Evolutionary conservation across 2,888 invertebrate genomes (phyloP).

Genomic region (Ischnus inquisitorius): DNA sequence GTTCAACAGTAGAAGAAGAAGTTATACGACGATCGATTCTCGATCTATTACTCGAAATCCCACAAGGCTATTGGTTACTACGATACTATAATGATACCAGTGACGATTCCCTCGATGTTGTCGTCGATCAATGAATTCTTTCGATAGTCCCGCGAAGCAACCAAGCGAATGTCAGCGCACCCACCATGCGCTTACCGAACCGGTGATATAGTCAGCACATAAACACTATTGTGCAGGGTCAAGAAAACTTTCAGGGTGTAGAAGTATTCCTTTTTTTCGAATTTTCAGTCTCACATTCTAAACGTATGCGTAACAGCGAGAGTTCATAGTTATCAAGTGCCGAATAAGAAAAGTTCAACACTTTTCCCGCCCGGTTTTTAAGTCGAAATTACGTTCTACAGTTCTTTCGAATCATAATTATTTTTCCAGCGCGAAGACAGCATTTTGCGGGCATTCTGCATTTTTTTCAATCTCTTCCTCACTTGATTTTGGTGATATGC

Average conservation of each 20-base stretch:
- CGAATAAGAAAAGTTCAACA: too few relatives aligned
- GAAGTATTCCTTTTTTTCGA: not conserved
- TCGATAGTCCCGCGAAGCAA: not conserved
- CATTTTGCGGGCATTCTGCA: too few relatives aligned
- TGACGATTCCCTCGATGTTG: constrained; percentile 18
- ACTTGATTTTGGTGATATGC: too few relatives aligned
- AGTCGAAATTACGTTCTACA: too few relatives aligned
- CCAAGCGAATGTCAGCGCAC: constrained; percentile 7
- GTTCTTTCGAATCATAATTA: too few relatives aligned
- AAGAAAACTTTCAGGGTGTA: constrained; percentile 13
- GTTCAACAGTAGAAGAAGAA: constrained; percentile 27
- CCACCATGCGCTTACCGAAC: not conserved
- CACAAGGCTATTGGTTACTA: constrained; percentile 4
- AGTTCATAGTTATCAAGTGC: too few relatives aligned
- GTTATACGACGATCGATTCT: constrained; percentile 30
- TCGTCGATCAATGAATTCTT: constrained; percentile 30
- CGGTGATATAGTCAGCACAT: not conserved
- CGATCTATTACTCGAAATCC: constrained; percentile 36
- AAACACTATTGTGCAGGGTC: constrained; percentile 1
- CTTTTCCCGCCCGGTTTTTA: too few relatives aligned
- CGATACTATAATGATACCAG: constrained; percentile 17
- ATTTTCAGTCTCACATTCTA: not conserved
- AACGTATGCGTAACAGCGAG: too few relatives aligned
- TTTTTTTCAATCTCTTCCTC: too few relatives aligned
- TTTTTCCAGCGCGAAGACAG: too few relatives aligned